Percentiles rank a stretch among this genome's conserved stretches.
Conservation (phyloP, 2,797 vertebrate genomes). For the Bufotes viridis region DNA sequence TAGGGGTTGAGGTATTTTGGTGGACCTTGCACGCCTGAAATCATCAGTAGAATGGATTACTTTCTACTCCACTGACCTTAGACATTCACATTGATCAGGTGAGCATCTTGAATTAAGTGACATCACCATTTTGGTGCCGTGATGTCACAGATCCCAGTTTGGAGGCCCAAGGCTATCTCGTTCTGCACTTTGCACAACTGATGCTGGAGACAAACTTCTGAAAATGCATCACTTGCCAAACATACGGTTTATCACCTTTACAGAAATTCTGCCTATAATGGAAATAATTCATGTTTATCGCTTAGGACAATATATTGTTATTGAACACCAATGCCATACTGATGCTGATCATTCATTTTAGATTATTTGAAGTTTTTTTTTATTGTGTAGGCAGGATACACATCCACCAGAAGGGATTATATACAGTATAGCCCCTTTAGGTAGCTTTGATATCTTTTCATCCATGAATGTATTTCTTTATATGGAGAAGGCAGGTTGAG, state of each 20-base stretch:
- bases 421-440: not conserved
- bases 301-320: not conserved
- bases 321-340: not conserved
- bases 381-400: not conserved
- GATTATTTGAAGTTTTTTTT: too few relatives aligned
- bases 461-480: not conserved
- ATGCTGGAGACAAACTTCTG: not conserved
- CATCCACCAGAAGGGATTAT: not conserved
- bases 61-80: not conserved
- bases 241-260: not conserved
- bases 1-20: not conserved
- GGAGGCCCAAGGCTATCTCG: not conserved
- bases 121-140: not conserved
- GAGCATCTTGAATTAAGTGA: not conserved
- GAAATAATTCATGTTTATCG: not conserved
- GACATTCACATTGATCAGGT: not conserved
- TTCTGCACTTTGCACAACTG: not conserved
- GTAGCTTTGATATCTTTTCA: not conserved
- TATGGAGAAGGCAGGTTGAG: not conserved
- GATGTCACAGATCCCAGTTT: not conserved
- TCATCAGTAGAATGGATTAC: not conserved
- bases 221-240: conserved; percentile 25
- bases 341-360: not conserved
- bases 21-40: not conserved
- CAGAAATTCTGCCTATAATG: not conserved